Conservation (phyloP, 2,113 vertebrate species). For the Apaloderma vittatum region DNA sequence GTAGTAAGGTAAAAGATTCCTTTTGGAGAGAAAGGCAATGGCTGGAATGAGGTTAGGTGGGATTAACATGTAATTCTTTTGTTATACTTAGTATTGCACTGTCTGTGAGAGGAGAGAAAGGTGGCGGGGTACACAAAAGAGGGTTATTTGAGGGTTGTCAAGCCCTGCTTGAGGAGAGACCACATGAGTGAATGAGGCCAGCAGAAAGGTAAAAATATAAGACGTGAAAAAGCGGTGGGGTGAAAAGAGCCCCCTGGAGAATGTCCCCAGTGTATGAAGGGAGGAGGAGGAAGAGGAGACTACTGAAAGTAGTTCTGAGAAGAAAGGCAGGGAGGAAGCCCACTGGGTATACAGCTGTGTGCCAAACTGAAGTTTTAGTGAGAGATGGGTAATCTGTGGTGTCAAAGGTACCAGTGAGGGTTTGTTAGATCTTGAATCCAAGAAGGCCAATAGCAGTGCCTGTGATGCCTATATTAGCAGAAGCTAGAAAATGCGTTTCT, state of each 20-base stretch:
- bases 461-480: not conserved
- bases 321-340: not conserved
- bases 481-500: not conserved
- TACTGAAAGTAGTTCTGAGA: not conserved
- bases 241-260: not conserved
- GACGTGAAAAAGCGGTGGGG: not conserved
- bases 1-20: not conserved
- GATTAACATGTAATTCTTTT: not conserved
- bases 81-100: not conserved
- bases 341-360: not conserved
- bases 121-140: not conserved
- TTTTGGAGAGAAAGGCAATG: not conserved
- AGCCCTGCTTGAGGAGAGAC: not conserved
- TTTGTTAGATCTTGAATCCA: not conserved
- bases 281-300: not conserved
- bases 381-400: not conserved
- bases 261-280: not conserved
- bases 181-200: not conserved
- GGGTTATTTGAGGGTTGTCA: not conserved
- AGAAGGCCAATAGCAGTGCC: not conserved
- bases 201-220: not conserved
- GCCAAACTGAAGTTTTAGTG: not conserved
- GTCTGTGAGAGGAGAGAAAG: not conserved
- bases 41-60: not conserved
- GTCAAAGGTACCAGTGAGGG: not conserved